phyloP scores from a whole-genome alignment of 2,888 invertebrate genomes.

The Rotaria socialis region DNA sequence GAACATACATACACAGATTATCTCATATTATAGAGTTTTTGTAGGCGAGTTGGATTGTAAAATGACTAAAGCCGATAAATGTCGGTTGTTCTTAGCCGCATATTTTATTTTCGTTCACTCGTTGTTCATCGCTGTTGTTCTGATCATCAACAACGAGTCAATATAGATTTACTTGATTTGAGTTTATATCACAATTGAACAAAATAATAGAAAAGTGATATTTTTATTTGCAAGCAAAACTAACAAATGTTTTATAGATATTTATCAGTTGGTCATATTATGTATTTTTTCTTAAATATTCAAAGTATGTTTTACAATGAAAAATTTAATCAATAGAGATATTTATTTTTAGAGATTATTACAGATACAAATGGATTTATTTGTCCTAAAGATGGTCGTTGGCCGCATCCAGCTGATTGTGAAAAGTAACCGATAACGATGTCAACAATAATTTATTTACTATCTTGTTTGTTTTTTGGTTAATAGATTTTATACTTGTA shows the following conservation, averaged over 20 bases:
- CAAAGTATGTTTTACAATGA: not conserved
- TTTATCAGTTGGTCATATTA: not conserved
- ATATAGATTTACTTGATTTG: not conserved
- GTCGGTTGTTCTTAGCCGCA: not conserved
- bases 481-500: constrained; percentile 2
- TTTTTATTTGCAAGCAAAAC: no score
- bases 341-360: not conserved
- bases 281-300: not conserved
- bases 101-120: not conserved
- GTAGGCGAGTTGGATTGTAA: not conserved
- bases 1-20: not conserved
- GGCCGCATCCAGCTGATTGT: constrained; percentile 23
- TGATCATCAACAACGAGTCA: not conserved
- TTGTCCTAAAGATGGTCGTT: not conserved
- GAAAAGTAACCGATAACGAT: not conserved
- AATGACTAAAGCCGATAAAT: not conserved
- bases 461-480: not conserved
- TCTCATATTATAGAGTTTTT: not conserved
- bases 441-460: not conserved
- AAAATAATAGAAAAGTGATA: not conserved
- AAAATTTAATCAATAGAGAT: not conserved
- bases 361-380: not conserved
- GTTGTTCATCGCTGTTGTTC: not conserved
- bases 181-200: not conserved
- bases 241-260: not conserved